Evolutionary conservation across 2,797 vertebrate species (phyloP).

Genomic region (Thalassophryne amazonica): DNA sequence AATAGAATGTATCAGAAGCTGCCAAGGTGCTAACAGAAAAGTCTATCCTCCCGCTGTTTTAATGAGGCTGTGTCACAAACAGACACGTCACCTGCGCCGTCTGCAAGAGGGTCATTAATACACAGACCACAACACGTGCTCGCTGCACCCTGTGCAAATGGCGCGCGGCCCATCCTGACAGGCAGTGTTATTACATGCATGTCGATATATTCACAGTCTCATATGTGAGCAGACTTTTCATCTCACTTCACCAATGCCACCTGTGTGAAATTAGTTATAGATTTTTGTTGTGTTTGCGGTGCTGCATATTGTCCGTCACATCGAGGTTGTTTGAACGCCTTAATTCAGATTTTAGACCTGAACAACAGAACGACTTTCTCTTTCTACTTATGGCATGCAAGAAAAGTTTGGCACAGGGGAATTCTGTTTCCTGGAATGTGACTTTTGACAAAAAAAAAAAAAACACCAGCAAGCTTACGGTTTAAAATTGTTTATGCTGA

Average conservation of each 20-base stretch:
- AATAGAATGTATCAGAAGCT: constrained; percentile 21
- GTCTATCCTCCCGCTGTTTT: constrained; percentile 35
- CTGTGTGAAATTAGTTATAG: neutral
- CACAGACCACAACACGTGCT: constrained; percentile 61
- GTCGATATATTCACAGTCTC: constrained; percentile 23
- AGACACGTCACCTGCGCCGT: constrained; percentile 46
- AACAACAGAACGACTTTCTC: neutral
- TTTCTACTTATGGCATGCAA: neutral
- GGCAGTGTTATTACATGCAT: constrained; percentile 55
- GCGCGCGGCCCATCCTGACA: constrained; percentile 28
- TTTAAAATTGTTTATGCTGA: no score
- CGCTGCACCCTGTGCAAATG: constrained; percentile 37
- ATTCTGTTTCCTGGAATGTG: no score
- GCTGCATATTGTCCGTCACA: constrained; percentile 11
- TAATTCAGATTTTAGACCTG: neutral
- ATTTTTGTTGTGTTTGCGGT: constrained; percentile 13
- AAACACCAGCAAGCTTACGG: no score
- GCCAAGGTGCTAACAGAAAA: constrained; percentile 22
- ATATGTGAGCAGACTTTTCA: constrained; percentile 6
- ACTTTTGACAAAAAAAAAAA: no score
- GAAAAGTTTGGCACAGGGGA: no score
- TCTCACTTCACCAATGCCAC: constrained; percentile 3
- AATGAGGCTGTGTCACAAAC: constrained; percentile 55
- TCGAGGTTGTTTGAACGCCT: constrained; percentile 8
- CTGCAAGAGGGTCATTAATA: constrained; percentile 47